Base-by-base conservation (phyloP, 1,140 invertebrate genomes). In the Pogonognathellus flavescens region DNA sequence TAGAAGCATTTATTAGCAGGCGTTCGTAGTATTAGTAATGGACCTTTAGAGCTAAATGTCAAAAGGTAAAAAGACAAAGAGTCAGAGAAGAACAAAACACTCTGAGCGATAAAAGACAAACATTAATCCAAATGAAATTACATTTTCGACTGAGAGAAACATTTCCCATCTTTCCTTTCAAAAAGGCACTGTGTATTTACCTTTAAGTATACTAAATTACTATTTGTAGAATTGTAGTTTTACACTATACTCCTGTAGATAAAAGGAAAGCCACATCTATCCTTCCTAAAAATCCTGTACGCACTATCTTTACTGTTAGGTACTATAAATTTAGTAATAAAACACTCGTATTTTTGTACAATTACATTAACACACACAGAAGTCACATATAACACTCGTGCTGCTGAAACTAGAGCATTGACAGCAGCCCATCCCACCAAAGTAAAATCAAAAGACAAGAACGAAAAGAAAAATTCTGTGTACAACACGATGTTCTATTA, bases 51-150 rank as follows among this genome's bases (percentile, higher is more conserved):
- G 31, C 31, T 41, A 57, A 57, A 57, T 57, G 11, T 14, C 53
- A n/a, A 9, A 13, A n/a, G n/a, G 11, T 57, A n/a, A 57, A 57
- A 9, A 13, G 53, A 14, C 11, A 57, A 57, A 57, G 53, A 41
- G 31, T 41, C 53, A 13, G 53, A 13, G 53, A 14, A 13, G 53
- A 57, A 57, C 11, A 14, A 57, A 13, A 14, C 53, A 14, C 53
- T 14, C 11, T 57, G 11, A 57, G 53, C n/a, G 53, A 57, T 57
- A 57, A 57, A 57, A 57, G 53, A 57, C 53, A 14, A 57, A 57
- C 53, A 57, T 57, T 57, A 57, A 57, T 57, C 53, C 53, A n/a
- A 57, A 57, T 57, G 53, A 57, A 57, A 57, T 57, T 57, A n/a
- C 53, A 57, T 57, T 57, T 14, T 14, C 2, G 53, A 14, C 53